Evolutionary conservation across 2,113 vertebrate species (phyloP).

Genomic region (Pomatostomus ruficeps): DNA sequence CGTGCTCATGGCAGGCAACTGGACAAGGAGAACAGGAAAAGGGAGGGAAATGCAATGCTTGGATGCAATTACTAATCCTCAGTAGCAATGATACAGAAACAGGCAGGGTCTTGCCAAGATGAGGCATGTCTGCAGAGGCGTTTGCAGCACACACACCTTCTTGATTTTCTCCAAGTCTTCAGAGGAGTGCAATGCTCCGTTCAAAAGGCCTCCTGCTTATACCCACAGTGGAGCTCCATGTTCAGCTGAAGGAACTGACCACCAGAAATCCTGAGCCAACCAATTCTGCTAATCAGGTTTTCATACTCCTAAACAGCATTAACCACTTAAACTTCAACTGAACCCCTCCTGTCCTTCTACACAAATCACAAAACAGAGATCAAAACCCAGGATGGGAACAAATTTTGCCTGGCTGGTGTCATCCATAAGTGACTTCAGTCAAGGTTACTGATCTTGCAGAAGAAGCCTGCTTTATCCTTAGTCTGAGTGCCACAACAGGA

Average conservation of each 20-base stretch:
- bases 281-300: fast-evolving
- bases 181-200: background rate
- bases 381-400: background rate
- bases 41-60: background rate
- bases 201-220: background rate
- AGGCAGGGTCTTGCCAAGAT: background rate
- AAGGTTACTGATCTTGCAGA: background rate
- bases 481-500: background rate
- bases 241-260: background rate
- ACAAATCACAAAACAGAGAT: background rate
- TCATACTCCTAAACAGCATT: background rate
- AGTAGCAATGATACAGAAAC: background rate
- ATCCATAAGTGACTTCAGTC: background rate
- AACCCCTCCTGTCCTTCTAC: background rate
- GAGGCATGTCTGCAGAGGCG: fast-evolving
- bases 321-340: background rate
- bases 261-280: background rate
- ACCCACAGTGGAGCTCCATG: fast-evolving
- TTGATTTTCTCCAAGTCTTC: background rate
- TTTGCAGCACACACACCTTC: background rate
- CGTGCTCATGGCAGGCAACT: background rate
- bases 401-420: background rate
- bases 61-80: background rate
- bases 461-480: background rate
- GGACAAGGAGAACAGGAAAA: background rate